Percentiles rank a stretch among this genome's conserved stretches.
These are phyloP conservation scores for Sarcophaga peregrina DNA, from an alignment of 1,140 invertebrate genomes.

Conservation along the genomic window DNA sequence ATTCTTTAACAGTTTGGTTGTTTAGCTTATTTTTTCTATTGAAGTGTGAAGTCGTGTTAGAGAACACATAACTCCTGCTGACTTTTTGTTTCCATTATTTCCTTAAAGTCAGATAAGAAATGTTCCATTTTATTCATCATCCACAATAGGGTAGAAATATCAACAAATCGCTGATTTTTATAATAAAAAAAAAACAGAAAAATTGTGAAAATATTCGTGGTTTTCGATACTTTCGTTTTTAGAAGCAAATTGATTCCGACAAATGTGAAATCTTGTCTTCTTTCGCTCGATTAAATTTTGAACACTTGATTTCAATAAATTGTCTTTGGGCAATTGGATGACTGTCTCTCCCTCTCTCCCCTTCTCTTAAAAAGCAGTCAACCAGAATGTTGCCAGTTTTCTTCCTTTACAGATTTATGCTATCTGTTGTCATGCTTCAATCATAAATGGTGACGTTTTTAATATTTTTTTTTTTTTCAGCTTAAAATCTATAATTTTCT, in stretches of 20 bases:
- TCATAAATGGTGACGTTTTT: too few species aligned
- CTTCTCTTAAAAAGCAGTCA: conserved; percentile 5
- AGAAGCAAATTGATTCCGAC: background rate
- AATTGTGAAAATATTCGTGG: background rate
- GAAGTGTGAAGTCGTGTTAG: background rate
- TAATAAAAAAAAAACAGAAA: too few species aligned
- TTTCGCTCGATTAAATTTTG: conserved; percentile 1
- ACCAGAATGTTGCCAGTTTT: background rate
- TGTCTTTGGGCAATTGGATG: background rate
- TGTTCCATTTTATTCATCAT: too few species aligned
- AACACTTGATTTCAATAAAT: conserved; percentile 17
- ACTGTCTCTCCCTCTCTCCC: background rate
- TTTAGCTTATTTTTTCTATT: background rate
- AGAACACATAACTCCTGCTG: conserved; percentile 1
- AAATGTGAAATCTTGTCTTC: background rate
- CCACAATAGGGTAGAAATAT: too few species aligned
- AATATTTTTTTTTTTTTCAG: too few species aligned
- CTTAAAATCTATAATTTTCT: conserved; percentile 1
- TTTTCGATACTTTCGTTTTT: background rate
- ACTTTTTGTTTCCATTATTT: background rate
- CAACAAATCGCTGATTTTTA: too few species aligned
- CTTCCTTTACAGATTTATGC: background rate
- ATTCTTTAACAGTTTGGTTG: too few species aligned
- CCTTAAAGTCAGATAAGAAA: background rate
- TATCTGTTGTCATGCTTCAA: too few species aligned